Percentiles rank a stretch among this genome's conserved stretches.
phyloP scores from a whole-genome alignment of 1,140 invertebrate genomes.

The Atta cephalotes region DNA sequence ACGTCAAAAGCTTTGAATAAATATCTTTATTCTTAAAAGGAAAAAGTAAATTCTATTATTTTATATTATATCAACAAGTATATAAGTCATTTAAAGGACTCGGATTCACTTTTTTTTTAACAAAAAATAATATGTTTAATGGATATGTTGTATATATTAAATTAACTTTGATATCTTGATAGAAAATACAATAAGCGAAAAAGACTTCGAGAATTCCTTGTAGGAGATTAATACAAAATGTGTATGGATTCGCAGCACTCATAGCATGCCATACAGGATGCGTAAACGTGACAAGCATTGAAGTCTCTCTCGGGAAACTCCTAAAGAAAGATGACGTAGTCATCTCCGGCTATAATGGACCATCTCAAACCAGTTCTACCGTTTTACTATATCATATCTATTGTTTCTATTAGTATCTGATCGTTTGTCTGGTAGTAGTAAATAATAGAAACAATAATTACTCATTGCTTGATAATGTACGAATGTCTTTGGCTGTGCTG shows the following conservation, averaged over 20 bases:
- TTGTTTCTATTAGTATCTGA: neutral
- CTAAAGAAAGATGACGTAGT: slow-evolving; percentile 67
- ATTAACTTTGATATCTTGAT: neutral
- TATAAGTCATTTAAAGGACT: neutral
- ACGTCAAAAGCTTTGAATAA: neutral
- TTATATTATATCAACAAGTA: neutral
- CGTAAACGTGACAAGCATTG: slow-evolving; percentile 55
- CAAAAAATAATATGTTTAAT: neutral
- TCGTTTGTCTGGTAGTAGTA: slow-evolving; percentile 11
- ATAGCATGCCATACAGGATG: slow-evolving; percentile 34
- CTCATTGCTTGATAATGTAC: slow-evolving; percentile 54
- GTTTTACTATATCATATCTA: slow-evolving; percentile 9
- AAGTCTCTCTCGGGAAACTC: slow-evolving; percentile 57
- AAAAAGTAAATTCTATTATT: neutral
- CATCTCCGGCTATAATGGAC: slow-evolving; percentile 25
- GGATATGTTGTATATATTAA: neutral
- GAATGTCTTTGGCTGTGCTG: neutral
- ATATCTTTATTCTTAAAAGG: neutral
- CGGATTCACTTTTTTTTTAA: neutral
- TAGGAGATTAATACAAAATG: neutral
- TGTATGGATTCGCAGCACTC: neutral
- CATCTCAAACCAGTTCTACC: slow-evolving; percentile 40
- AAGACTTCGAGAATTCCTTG: neutral
- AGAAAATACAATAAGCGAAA: neutral
- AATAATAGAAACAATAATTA: slow-evolving; percentile 60